Percentiles rank a stretch among this genome's conserved stretches.
These are phyloP conservation scores for Dipodomys ordii DNA, from an alignment of 2,113 vertebrate species.

Conservation along the genomic window DNA sequence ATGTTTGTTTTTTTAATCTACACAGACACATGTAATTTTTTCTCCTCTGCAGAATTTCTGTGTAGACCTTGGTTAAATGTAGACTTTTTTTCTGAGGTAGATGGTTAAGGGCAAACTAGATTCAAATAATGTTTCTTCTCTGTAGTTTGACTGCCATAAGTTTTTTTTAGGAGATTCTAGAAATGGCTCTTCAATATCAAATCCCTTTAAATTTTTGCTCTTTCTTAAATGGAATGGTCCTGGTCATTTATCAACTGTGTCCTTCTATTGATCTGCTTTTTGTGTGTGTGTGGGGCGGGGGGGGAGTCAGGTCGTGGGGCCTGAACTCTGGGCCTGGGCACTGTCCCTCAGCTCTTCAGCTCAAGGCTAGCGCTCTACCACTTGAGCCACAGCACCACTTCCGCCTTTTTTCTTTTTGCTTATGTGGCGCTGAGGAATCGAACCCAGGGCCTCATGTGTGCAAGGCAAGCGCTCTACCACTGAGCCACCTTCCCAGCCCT, in stretches of 20 bases:
- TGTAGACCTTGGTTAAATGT: not conserved
- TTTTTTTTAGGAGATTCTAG: slow-evolving; percentile 10
- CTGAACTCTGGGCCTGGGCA: too few relatives aligned
- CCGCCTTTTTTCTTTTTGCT: too few relatives aligned
- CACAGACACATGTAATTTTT: not conserved
- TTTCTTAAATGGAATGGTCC: not conserved
- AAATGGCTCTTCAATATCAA: slow-evolving; percentile 1
- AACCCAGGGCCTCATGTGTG: too few relatives aligned
- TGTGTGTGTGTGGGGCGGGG: not conserved
- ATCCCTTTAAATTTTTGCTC: not conserved
- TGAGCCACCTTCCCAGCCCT: too few relatives aligned
- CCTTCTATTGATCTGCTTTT: not conserved
- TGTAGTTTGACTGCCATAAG: slow-evolving; percentile 24
- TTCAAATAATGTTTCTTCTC: slow-evolving; percentile 41
- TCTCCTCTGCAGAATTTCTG: not conserved
- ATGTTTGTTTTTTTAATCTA: not conserved
- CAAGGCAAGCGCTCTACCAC: too few relatives aligned
- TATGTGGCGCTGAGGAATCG: too few relatives aligned
- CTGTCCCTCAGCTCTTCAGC: too few relatives aligned
- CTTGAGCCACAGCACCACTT: too few relatives aligned
- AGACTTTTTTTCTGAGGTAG: slow-evolving; percentile 21
- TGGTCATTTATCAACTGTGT: not conserved
- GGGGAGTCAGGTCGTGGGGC: too few relatives aligned
- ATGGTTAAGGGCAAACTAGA: not conserved
- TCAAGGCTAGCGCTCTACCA: too few relatives aligned